Conservation (phyloP, 2,888 invertebrate species). For the Iphiclides podalirius region DNA sequence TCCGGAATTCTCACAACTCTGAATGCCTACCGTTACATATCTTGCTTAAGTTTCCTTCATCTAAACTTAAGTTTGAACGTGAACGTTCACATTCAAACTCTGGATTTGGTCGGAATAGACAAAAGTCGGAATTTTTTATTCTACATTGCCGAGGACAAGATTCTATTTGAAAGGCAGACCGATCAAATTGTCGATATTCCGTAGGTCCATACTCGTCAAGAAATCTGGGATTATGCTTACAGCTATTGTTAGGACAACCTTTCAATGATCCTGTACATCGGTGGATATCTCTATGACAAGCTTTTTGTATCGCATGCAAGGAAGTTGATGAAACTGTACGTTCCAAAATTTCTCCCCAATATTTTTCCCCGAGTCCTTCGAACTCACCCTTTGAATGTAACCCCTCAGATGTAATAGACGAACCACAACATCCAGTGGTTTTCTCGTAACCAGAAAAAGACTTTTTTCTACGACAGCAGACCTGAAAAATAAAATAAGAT, state of each 20-base stretch:
- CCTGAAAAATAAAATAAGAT: conserved; percentile 39
- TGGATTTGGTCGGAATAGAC: conserved; percentile 65
- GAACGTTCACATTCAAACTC: conserved; percentile 69
- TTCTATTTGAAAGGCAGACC: conserved; percentile 73
- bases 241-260: conserved; percentile 60
- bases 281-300: conserved; percentile 66
- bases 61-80: conserved; percentile 72
- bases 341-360: conserved; percentile 89
- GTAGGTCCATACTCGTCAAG: conserved; percentile 66
- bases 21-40: conserved; percentile 71
- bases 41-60: conserved; percentile 72
- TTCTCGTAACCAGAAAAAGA: conserved; percentile 67
- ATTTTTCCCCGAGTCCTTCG: conserved; percentile 85
- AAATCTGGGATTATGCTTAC: conserved; percentile 69
- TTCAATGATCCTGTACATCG: conserved; percentile 70
- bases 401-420: conserved; percentile 70
- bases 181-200: conserved; percentile 67
- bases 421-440: conserved; percentile 71
- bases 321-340: conserved; percentile 88
- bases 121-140: conserved; percentile 71
- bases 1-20: conserved; percentile 77
- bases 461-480: conserved; percentile 67
- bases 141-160: conserved; percentile 71
- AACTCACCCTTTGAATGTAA: conserved; percentile 79
- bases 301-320: conserved; percentile 84